phyloP scores from a whole-genome alignment of 2,113 vertebrate species.

The Pituophis catenifer region DNA sequence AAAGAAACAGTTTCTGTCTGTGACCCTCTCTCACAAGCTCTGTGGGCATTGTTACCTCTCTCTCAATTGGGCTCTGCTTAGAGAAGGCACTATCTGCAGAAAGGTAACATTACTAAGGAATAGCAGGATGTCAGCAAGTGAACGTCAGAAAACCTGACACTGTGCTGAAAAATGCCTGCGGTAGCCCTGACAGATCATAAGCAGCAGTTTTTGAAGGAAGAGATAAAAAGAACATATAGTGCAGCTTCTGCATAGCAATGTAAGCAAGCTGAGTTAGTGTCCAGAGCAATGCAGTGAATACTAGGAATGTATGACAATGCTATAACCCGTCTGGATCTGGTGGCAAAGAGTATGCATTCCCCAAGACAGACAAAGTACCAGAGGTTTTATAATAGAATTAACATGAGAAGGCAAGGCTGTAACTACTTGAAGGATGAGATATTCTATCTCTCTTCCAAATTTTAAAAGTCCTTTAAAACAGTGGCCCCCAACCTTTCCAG shows the following conservation, averaged over 20 bases:
- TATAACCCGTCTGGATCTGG: not conserved
- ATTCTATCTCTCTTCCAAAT: not conserved
- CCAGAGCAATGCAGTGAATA: conserved; percentile 24
- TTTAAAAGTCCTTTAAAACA: not conserved
- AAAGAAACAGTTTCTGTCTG: conserved; percentile 6
- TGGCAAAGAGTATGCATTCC: conserved; percentile 25
- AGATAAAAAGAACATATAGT: not conserved
- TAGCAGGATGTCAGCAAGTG: not conserved
- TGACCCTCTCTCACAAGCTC: not conserved
- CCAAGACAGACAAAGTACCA: conserved; percentile 29
- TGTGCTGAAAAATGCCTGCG: conserved; percentile 4
- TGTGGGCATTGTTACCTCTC: conserved; percentile 1
- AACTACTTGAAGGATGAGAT: not conserved
- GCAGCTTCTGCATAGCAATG: not conserved
- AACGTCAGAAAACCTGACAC: conserved; percentile 36
- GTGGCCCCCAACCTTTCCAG: too few species aligned
- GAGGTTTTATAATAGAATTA: conserved; percentile 18
- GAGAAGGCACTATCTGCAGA: conserved; percentile 1
- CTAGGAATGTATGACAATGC: conserved; percentile 15
- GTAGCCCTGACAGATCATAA: not conserved
- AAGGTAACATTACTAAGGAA: not conserved
- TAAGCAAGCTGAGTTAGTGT: conserved; percentile 20
- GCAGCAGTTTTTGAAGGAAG: not conserved
- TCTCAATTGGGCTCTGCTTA: not conserved
- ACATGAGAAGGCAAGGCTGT: not conserved